phyloP scores from a whole-genome alignment of 2,113 vertebrate species.

The Myotis davidii region DNA sequence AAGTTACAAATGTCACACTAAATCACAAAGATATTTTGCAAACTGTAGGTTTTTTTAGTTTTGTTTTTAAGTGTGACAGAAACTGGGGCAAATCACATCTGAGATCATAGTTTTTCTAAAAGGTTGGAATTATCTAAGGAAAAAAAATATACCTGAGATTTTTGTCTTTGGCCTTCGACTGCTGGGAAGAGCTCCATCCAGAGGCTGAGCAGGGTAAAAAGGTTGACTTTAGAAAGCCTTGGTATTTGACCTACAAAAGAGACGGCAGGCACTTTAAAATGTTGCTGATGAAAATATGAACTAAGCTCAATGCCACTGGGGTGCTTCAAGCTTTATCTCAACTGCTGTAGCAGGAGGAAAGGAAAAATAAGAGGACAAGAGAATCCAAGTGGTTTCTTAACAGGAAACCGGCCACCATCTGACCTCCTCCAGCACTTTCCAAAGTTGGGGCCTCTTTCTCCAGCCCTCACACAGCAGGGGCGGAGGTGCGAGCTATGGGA shows the following conservation, averaged over 20 bases:
- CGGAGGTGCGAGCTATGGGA: neutral
- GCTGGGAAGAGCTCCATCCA: slow-evolving; percentile 97
- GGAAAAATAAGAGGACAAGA: neutral
- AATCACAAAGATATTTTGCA: neutral
- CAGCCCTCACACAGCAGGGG: neutral
- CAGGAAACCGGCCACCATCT: neutral
- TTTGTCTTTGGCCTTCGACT: slow-evolving; percentile 77
- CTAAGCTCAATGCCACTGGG: neutral
- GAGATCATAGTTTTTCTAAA: neutral
- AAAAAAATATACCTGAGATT: slow-evolving; percentile 81
- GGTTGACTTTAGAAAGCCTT: slow-evolving; percentile 94
- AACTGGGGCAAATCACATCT: neutral
- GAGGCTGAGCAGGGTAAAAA: slow-evolving; percentile 94
- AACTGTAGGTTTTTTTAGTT: neutral
- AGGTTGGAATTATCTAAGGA: slow-evolving; percentile 1
- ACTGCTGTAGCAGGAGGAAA: neutral
- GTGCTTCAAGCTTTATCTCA: neutral
- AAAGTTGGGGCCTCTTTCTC: neutral
- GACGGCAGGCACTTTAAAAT: slow-evolving; percentile 33
- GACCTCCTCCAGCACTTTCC: neutral
- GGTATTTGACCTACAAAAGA: slow-evolving; percentile 89
- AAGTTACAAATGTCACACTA: neutral
- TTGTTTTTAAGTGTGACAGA: slow-evolving; percentile 32
- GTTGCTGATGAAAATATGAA: neutral
- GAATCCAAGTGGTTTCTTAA: neutral